Base-by-base conservation (phyloP, 2,888 invertebrate species). In the Cosmia trapezina region DNA sequence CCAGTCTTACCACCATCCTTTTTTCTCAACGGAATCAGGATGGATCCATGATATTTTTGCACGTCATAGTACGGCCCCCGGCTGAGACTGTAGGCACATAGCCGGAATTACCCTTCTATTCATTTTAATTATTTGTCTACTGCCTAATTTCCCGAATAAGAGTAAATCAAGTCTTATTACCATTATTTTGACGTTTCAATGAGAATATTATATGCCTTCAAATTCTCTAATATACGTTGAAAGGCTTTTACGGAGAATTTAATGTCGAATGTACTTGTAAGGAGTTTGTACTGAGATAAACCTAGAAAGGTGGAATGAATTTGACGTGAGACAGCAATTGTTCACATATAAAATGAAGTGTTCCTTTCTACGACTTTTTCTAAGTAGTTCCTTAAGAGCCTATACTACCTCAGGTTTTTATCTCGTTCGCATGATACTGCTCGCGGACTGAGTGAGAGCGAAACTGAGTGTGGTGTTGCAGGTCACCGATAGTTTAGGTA, bases 231-330 rank as follows among this genome's bases (percentile, higher is more conserved):
- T 78, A 80, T 62, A 76, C 72, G 51, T 17, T 43, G 64, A 72
- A 71, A 76, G 70, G 75, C 75, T 83, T 80, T 78, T 51, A 80
- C 61, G 66, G 43, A 67, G 78, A 76, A 78, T 84, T 85, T 54
- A 61, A 80, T 64, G 60, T 56, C 43, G 59, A 69, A 47, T 41
- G 8, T 43, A 66, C n/a, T 63, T 37, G 33, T 51, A 11, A n/a
- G 37, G 14, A 70, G 69, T 70, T 45, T 69, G 49, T 67, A 43
- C 41, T 7, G 9, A 43, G 45, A 72, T 61, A 51, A 73, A 61
- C 54, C 1, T 17, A 41, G 45, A 11, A 54, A 65, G 45, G 47
- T 54, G 14, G 47, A 45, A 37, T 19, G 17, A 69, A 37, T 80
- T 69, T 81, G 61, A 81, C 54, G 65, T 63, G 69, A 41, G 22